Conservation (phyloP, 2,888 invertebrate species). For the Epistrophella euchroma region DNA sequence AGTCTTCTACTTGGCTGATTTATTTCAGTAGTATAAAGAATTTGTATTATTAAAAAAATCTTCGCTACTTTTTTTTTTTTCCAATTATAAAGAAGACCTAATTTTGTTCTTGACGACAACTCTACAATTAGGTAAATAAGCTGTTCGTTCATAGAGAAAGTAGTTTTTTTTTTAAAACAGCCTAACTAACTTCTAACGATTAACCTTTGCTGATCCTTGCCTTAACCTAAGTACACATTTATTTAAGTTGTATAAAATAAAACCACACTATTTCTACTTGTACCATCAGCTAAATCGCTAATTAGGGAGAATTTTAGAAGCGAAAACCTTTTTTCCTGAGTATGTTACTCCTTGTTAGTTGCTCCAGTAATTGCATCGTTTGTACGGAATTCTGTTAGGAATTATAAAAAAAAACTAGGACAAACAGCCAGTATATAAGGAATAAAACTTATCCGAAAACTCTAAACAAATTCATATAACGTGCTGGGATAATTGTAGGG, state of each 20-base stretch:
- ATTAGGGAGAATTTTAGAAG: conserved; percentile 7
- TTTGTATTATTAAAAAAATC: too few relatives aligned
- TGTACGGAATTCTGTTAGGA: not conserved
- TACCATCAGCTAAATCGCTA: not conserved
- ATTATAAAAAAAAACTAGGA: conserved; percentile 30
- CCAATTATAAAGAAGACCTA: too few relatives aligned
- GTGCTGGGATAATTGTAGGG: not conserved
- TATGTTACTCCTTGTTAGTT: conserved; percentile 16
- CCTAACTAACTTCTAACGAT: too few relatives aligned
- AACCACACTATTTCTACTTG: not conserved
- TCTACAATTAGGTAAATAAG: too few relatives aligned
- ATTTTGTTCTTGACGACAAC: too few relatives aligned
- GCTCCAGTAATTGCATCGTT: conserved; percentile 20
- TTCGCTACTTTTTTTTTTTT: too few relatives aligned
- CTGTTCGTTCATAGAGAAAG: too few relatives aligned
- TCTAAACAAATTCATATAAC: conserved; percentile 30
- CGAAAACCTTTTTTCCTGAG: not conserved
- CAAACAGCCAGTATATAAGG: conserved; percentile 21
- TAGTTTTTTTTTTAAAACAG: too few relatives aligned
- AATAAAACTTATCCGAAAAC: conserved; percentile 29
- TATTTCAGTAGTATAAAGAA: too few relatives aligned
- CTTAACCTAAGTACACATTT: not conserved
- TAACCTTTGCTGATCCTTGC: too few relatives aligned
- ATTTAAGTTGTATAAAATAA: not conserved
- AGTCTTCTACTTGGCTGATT: too few relatives aligned